phyloP scores from a whole-genome alignment of 1,140 invertebrate genomes.

The Camponotus vicinus region DNA sequence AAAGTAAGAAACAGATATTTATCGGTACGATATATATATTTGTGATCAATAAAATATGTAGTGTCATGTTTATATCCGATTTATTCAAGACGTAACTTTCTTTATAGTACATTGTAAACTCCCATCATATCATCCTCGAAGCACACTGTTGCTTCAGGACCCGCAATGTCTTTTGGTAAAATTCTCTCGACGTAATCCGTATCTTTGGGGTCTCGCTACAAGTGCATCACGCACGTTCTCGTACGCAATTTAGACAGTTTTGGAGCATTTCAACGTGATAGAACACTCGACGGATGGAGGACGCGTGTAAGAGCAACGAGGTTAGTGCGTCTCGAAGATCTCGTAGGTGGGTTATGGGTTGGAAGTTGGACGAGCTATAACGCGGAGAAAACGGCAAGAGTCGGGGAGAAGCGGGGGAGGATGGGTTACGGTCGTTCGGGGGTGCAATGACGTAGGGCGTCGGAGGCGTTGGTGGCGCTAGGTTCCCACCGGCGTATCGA shows the following conservation, averaged over 20 bases:
- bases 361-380: conserved; percentile 62
- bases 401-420: conserved; percentile 22
- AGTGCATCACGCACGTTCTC: background rate
- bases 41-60: background rate
- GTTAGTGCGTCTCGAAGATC: conserved; percentile 38
- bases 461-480: conserved; percentile 84
- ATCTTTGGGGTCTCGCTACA: background rate
- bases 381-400: conserved; percentile 30
- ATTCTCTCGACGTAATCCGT: background rate
- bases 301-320: conserved; percentile 49
- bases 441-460: conserved; percentile 82
- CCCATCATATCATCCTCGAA: background rate
- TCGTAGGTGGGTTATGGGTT: conserved; percentile 45
- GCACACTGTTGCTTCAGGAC: background rate
- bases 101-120: background rate
- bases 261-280: conserved; percentile 3
- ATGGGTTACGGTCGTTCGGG: conserved; percentile 75
- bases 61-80: background rate
- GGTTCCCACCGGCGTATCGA: conserved; percentile 83
- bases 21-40: background rate
- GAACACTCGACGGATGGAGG: conserved; percentile 13
- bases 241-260: conserved; percentile 40
- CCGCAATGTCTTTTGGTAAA: background rate
- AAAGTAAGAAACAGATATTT: background rate
- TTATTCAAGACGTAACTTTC: background rate